These are phyloP conservation scores for Lottia scabra DNA, from an alignment of 2,888 invertebrate genomes.

Conservation along the genomic window DNA sequence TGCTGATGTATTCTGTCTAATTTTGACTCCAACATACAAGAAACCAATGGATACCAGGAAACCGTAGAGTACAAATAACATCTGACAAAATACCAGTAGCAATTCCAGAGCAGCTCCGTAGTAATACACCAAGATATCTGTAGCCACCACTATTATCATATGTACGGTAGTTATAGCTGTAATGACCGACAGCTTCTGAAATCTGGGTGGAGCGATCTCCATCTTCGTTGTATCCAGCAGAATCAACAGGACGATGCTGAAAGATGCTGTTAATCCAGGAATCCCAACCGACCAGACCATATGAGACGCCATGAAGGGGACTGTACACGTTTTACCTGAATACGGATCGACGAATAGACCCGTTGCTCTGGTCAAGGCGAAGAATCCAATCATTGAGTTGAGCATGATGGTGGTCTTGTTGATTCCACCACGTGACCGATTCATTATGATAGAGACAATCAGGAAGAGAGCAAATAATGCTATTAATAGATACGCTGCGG, in stretches of 20 bases:
- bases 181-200: constrained; percentile 44
- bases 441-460: constrained; percentile 29
- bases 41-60: constrained; percentile 41
- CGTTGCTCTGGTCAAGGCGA: constrained; percentile 36
- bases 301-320: constrained; percentile 28
- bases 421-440: constrained; percentile 21
- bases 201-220: constrained; percentile 48
- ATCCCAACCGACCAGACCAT: constrained; percentile 46
- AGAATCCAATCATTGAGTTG: constrained; percentile 40
- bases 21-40: constrained; percentile 39
- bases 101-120: constrained; percentile 30
- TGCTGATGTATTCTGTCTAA: constrained; percentile 37
- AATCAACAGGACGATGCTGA: constrained; percentile 48
- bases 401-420: constrained; percentile 44
- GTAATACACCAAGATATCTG: constrained; percentile 39
- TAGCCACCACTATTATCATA: constrained; percentile 37
- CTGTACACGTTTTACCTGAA: constrained; percentile 20
- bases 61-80: constrained; percentile 49
- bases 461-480: constrained; percentile 20
- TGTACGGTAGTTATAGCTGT: constrained; percentile 40
- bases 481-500: constrained; percentile 31
- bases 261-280: constrained; percentile 50
- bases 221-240: constrained; percentile 54
- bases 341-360: constrained; percentile 47
- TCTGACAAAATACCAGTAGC: constrained; percentile 48